Conservation (phyloP, 2,797 vertebrate species). For the Coccyzus lansbergi region DNA sequence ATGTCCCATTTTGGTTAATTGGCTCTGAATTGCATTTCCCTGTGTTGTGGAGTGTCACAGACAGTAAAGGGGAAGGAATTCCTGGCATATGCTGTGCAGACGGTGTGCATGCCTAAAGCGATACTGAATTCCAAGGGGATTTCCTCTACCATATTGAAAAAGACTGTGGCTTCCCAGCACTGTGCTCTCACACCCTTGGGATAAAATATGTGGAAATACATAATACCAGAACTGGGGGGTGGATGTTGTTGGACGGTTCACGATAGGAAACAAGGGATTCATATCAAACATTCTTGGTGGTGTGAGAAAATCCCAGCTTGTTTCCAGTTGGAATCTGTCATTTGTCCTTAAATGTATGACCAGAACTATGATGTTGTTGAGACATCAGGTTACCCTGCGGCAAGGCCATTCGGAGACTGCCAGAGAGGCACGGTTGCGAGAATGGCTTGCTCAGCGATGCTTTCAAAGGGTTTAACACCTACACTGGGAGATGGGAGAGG, state of each 20-base stretch:
- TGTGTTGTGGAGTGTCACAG: neutral
- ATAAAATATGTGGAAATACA: neutral
- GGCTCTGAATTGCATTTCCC: neutral
- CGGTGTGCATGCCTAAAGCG: neutral
- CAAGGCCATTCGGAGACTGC: neutral
- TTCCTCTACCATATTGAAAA: neutral
- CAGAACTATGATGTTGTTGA: neutral
- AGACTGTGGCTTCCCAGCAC: neutral
- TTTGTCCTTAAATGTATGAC: neutral
- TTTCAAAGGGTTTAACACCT: neutral
- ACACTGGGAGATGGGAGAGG: neutral
- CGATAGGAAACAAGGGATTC: neutral
- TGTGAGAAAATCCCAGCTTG: neutral
- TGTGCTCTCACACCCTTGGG: neutral
- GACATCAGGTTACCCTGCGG: neutral
- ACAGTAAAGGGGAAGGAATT: neutral
- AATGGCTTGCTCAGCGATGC: neutral
- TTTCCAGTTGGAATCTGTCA: neutral
- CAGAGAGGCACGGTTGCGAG: neutral
- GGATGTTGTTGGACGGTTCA: neutral
- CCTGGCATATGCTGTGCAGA: neutral
- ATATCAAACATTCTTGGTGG: neutral
- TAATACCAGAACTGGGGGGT: neutral
- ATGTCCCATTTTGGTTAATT: neutral
- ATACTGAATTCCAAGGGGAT: constrained; percentile 10